Conservation (phyloP, 2,888 invertebrate genomes). For the Nomada fabriciana region DNA sequence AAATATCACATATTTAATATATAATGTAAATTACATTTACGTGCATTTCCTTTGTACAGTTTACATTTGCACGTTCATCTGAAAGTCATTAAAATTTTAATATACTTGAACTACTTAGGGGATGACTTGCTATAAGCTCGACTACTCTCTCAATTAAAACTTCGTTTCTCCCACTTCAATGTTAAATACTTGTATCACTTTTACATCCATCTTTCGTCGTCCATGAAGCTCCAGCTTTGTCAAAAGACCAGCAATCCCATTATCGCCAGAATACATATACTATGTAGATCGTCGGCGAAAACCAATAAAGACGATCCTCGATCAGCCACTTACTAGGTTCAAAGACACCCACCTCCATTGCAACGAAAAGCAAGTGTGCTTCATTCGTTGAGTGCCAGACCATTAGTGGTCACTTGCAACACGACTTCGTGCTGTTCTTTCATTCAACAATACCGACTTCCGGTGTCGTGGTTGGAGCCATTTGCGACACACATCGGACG, state of each 20-base stretch:
- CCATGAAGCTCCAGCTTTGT: background rate
- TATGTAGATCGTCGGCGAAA: background rate
- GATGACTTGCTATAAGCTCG: too few species aligned
- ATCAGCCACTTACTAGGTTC: background rate
- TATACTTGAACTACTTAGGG: too few species aligned
- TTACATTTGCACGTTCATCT: too few species aligned
- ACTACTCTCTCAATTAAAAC: too few species aligned
- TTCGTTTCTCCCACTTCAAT: too few species aligned
- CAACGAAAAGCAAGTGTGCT: slow-evolving; percentile 4
- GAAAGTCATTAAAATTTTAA: too few species aligned
- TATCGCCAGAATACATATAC: background rate
- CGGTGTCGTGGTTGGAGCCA: slow-evolving; percentile 13
- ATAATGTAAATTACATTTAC: too few species aligned
- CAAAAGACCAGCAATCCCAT: background rate
- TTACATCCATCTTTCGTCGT: too few species aligned
- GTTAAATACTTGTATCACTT: too few species aligned
- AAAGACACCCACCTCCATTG: background rate
- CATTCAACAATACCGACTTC: slow-evolving; percentile 15
- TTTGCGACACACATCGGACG: slow-evolving; percentile 26
- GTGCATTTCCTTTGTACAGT: too few species aligned
- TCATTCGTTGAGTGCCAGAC: slow-evolving; percentile 23
- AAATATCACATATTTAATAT: too few species aligned
- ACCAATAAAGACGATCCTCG: slow-evolving; percentile 3
- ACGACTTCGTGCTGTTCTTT: slow-evolving; percentile 25
- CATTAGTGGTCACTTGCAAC: slow-evolving; percentile 26